Conservation (phyloP, 2,797 vertebrate species). For the Macroramphosus scolopax region DNA sequence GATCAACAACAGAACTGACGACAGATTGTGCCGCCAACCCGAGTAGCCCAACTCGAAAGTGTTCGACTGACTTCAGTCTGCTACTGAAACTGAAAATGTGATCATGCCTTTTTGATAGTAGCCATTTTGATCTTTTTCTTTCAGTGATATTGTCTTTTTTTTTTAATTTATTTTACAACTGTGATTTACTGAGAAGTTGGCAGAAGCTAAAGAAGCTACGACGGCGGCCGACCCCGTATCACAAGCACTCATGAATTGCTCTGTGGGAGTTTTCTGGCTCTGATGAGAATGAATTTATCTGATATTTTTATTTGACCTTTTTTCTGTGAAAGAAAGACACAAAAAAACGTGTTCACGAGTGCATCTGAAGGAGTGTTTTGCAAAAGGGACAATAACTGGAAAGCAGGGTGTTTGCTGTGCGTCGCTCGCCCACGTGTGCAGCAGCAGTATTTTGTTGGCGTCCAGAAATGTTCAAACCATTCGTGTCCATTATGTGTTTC, state of each 20-base stretch:
- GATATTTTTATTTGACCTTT: constrained; percentile 1
- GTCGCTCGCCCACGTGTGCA: constrained; percentile 1
- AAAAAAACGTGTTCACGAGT: neutral
- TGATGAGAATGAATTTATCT: too few relatives aligned
- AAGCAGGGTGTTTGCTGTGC: constrained; percentile 13
- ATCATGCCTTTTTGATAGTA: constrained; percentile 62
- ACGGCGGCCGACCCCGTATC: constrained; percentile 44
- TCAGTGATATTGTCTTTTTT: constrained; percentile 29
- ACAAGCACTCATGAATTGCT: constrained; percentile 27
- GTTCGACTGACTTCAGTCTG: constrained; percentile 37
- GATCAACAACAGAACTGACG: constrained; percentile 29
- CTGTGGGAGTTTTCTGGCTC: constrained; percentile 22
- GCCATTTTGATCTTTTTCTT: constrained; percentile 39
- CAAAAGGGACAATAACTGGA: constrained; percentile 38
- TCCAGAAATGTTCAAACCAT: constrained; percentile 18
- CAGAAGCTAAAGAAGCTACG: constrained; percentile 22
- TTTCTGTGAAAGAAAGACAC: constrained; percentile 6
- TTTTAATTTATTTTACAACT: constrained; percentile 45
- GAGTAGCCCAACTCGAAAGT: constrained; percentile 32
- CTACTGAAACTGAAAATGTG: constrained; percentile 33
- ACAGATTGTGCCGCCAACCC: constrained; percentile 58
- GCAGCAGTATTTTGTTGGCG: constrained; percentile 37
- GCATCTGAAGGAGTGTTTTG: constrained; percentile 14
- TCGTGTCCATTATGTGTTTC: constrained; percentile 9
- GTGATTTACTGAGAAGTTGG: constrained; percentile 23